These are phyloP conservation scores for Apodemus speciosus DNA, from an alignment of 2,113 vertebrate species.

Conservation along the genomic window DNA sequence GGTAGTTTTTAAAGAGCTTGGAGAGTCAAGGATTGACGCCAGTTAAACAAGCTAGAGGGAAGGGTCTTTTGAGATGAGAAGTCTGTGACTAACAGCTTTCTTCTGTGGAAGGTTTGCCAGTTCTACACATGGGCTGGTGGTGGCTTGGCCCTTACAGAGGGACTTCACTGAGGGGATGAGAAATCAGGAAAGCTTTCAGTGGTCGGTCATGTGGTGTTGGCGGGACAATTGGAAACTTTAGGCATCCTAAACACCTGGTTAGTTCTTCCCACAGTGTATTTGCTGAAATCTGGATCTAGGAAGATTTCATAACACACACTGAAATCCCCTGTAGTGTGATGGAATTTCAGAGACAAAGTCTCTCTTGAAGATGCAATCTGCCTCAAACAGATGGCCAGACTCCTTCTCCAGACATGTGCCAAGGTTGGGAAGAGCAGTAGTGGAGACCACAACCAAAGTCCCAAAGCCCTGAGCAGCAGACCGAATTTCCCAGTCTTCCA, in stretches of 20 bases:
- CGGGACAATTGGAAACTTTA: conserved; percentile 65
- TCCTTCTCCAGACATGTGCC: background rate
- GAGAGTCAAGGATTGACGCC: background rate
- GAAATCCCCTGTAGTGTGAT: conserved; percentile 9
- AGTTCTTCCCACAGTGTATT: conserved; percentile 58
- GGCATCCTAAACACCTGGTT: conserved; percentile 65
- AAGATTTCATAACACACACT: conserved; percentile 50
- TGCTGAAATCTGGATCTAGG: conserved; percentile 44
- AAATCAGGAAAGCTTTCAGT: conserved; percentile 30
- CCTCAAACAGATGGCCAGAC: conserved; percentile 18
- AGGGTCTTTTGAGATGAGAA: background rate
- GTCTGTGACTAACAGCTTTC: conserved; percentile 19
- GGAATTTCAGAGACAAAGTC: conserved; percentile 42
- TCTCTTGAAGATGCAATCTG: background rate
- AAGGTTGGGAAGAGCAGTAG: background rate
- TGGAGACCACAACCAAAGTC: conserved; percentile 13
- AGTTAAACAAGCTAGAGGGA: conserved; percentile 5
- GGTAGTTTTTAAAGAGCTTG: conserved; percentile 38
- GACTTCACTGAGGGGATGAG: background rate
- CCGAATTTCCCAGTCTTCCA: conserved; percentile 10
- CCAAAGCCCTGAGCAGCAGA: background rate
- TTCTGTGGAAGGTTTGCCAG: background rate
- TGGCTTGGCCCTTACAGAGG: background rate
- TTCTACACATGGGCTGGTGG: background rate
- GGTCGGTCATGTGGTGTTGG: conserved; percentile 27